Percentiles rank a stretch among this genome's conserved stretches.
Evolutionary conservation across 2,113 vertebrate genomes (phyloP).

Genomic region (Grammomys dolichurus): DNA sequence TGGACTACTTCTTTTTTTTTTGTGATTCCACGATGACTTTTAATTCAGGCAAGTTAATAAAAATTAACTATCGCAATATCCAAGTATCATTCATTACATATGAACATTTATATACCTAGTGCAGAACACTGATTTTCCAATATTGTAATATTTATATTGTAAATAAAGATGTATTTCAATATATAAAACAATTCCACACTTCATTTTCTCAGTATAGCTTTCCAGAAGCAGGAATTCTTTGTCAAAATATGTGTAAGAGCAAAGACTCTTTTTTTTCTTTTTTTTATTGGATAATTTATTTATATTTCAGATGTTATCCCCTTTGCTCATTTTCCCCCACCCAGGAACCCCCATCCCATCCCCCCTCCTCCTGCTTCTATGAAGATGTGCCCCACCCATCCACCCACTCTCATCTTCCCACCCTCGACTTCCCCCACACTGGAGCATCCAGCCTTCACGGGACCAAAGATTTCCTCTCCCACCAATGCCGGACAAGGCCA

Average conservation of each 20-base stretch:
- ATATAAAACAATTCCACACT: neutral
- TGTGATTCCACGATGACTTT: neutral
- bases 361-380: no score
- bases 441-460: no score
- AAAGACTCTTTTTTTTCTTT: neutral
- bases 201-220: conserved; percentile 37
- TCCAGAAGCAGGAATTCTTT: neutral
- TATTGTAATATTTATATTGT: conserved; percentile 18
- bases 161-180: conserved; percentile 19
- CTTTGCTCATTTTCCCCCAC: no score
- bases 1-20: neutral
- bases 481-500: no score
- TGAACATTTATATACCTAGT: neutral
- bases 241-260: neutral
- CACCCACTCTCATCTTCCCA: no score
- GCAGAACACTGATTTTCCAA: neutral
- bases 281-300: no score
- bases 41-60: neutral
- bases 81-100: neutral
- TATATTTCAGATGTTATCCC: no score
- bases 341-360: no score
- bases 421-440: no score
- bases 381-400: no score
- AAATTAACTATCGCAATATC: neutral
- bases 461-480: no score